Percentiles rank a stretch among this genome's conserved stretches.
Evolutionary conservation across 1,140 invertebrate genomes (phyloP).

Genomic region (Galleria mellonella): DNA sequence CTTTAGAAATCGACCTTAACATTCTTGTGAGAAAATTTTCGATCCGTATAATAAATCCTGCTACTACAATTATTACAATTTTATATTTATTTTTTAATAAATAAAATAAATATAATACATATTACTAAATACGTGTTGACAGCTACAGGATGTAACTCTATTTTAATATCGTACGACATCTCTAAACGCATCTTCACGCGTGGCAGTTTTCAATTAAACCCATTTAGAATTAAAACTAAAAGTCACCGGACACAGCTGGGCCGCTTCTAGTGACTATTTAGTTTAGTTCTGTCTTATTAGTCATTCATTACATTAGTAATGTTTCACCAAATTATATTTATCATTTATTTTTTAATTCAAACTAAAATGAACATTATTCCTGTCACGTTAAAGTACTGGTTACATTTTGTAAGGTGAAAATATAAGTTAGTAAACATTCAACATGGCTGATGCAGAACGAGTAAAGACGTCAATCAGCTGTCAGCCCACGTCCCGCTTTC

Average conservation of each 20-base stretch:
- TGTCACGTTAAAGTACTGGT: constrained; percentile 8
- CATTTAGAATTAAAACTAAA: constrained; percentile 60
- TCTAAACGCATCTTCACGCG: constrained; percentile 22
- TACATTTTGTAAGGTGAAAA: not conserved
- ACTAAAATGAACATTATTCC: constrained; percentile 16
- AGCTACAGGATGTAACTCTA: constrained; percentile 12
- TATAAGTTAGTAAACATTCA: constrained; percentile 39
- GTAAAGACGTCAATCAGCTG: constrained; percentile 72
- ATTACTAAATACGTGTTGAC: not conserved
- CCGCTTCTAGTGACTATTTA: constrained; percentile 59
- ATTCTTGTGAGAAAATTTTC: no score
- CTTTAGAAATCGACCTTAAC: no score
- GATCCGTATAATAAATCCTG: no score
- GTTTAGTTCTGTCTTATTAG: constrained; percentile 67
- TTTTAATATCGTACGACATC: constrained; percentile 19
- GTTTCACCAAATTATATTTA: constrained; percentile 23
- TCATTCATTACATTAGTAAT: constrained; percentile 68
- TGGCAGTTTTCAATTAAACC: constrained; percentile 56
- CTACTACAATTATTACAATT: no score
- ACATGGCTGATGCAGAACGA: constrained; percentile 53
- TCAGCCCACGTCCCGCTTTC: constrained; percentile 57
- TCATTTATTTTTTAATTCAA: not conserved
- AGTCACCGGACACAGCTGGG: constrained; percentile 65
- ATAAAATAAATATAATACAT: no score
- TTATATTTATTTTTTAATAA: no score